These are phyloP conservation scores for Xylophagus ater DNA, from an alignment of 2,888 invertebrate genomes.

Conservation along the genomic window DNA sequence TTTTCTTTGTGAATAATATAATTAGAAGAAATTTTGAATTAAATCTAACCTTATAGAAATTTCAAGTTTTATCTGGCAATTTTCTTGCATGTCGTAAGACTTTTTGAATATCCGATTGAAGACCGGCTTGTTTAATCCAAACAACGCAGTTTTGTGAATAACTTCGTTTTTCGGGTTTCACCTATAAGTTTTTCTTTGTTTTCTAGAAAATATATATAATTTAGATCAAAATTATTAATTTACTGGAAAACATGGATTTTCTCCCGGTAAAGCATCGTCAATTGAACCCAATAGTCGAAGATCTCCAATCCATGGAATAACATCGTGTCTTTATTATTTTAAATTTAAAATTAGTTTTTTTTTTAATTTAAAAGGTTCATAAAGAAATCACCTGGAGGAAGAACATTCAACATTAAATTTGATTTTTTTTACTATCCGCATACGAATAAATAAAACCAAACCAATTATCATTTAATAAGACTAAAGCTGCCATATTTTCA, in stretches of 20 bases:
- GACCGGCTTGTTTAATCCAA: conserved; percentile 81
- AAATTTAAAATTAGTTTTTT: neutral
- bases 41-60: conserved; percentile 69
- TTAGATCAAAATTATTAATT: conserved; percentile 4
- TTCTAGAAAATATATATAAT: conserved; percentile 1
- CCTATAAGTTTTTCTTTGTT: conserved; percentile 44
- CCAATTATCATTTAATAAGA: conserved; percentile 76
- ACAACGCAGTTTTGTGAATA: conserved; percentile 84
- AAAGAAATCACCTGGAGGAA: conserved; percentile 56
- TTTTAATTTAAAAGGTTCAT: neutral
- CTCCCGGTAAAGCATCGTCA: conserved; percentile 40
- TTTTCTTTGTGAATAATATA: neutral
- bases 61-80: conserved; percentile 88
- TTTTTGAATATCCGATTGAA: conserved; percentile 91
- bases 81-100: conserved; percentile 88
- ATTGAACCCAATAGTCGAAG: conserved; percentile 61
- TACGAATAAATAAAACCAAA: conserved; percentile 90
- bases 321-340: conserved; percentile 43
- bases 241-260: conserved; percentile 41
- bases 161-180: conserved; percentile 77
- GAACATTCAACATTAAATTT: conserved; percentile 77
- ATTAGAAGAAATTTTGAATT: conserved; percentile 2
- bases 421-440: conserved; percentile 87
- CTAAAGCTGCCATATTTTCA: conserved; percentile 84
- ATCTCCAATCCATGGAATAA: conserved; percentile 85